Evolutionary conservation across 2,888 invertebrate genomes (phyloP).

Genomic region (Drosophila conformis): DNA sequence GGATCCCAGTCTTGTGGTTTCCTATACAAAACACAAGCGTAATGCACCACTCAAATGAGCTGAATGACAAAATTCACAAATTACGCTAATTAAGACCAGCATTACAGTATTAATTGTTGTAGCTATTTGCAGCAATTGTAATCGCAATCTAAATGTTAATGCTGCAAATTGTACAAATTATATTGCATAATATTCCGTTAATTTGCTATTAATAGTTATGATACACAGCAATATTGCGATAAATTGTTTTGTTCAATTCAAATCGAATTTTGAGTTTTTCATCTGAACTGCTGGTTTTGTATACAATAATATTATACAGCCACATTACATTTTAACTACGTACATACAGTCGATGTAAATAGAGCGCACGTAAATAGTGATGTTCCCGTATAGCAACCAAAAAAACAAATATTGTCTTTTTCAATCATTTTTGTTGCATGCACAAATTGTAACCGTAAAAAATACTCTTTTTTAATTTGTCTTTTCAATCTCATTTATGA

Average conservation of each 20-base stretch:
- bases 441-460: too few species aligned
- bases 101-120: not conserved
- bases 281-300: not conserved
- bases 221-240: not conserved
- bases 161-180: not conserved
- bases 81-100: not conserved
- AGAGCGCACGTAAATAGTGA: too few species aligned
- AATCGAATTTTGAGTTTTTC: not conserved
- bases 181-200: not conserved
- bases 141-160: too few species aligned
- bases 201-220: not conserved
- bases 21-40: not conserved
- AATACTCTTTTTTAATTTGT: too few species aligned
- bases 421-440: too few species aligned
- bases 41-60: not conserved
- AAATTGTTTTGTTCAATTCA: not conserved
- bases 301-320: not conserved
- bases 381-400: too few species aligned
- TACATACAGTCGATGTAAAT: not conserved
- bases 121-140: not conserved
- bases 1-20: not conserved
- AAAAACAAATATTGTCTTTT: too few species aligned
- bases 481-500: too few species aligned
- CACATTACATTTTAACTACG: not conserved
- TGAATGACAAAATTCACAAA: conserved; percentile 2